Evolutionary conservation across 2,888 invertebrate genomes (phyloP).

Genomic region (Microctonus hyperodae): DNA sequence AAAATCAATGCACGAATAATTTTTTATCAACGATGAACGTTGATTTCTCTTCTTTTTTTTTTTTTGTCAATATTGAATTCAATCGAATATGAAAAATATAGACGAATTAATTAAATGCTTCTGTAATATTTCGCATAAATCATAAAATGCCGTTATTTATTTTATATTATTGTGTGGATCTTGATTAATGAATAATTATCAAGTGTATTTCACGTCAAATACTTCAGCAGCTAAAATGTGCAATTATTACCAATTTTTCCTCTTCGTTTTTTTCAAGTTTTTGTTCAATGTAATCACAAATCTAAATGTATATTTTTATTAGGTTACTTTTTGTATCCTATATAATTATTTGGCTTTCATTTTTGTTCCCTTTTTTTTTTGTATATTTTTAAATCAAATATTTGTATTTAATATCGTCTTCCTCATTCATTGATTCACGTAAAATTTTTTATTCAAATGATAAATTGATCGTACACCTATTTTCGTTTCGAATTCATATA

Average conservation of each 20-base stretch:
- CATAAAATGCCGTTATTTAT: conserved; percentile 15
- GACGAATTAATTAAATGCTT: not conserved
- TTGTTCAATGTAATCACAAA: not conserved
- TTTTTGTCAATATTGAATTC: not conserved
- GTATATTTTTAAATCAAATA: not conserved
- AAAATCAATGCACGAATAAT: not conserved
- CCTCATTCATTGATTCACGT: not conserved
- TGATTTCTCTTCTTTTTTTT: too few species aligned
- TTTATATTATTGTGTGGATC: not conserved
- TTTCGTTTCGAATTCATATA: not conserved
- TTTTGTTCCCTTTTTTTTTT: not conserved
- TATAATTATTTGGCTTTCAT: not conserved
- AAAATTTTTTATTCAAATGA: not conserved
- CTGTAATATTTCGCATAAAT: not conserved
- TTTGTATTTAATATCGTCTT: not conserved
- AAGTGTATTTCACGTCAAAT: not conserved
- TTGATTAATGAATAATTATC: not conserved
- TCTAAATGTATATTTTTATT: not conserved
- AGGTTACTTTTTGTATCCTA: not conserved
- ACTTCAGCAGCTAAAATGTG: not conserved
- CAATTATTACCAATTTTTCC: not conserved
- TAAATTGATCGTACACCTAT: not conserved
- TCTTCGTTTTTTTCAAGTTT: not conserved
- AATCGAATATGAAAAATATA: not conserved
- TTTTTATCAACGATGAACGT: conserved; percentile 17